Evolutionary conservation across 2,888 invertebrate species (phyloP).

Genomic region (Dryococelus australis): DNA sequence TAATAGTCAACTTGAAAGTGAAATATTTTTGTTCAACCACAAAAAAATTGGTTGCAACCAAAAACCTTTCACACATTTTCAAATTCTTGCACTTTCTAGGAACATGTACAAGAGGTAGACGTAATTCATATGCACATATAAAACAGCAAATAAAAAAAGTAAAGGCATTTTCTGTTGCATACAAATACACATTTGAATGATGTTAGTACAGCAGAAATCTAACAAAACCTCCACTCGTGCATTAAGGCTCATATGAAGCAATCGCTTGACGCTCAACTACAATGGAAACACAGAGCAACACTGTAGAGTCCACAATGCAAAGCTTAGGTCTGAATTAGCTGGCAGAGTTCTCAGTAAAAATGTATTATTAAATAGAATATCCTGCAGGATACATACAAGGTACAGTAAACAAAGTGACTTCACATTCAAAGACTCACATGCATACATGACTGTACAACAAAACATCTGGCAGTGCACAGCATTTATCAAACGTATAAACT

Average conservation of each 20-base stretch:
- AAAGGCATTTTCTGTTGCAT: background rate
- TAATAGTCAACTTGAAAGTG: background rate
- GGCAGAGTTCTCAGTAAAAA: too few species aligned
- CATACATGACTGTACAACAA: background rate
- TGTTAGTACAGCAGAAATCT: background rate
- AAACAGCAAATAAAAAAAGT: background rate
- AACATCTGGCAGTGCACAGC: background rate
- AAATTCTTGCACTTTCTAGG: slow-evolving; percentile 13
- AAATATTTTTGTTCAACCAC: background rate
- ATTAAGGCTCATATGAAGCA: too few species aligned
- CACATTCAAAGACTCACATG: background rate
- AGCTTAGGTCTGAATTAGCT: too few species aligned
- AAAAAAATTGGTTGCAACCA: background rate
- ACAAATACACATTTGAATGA: background rate
- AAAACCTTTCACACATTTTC: background rate
- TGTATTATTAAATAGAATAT: too few species aligned
- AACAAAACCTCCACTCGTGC: too few species aligned
- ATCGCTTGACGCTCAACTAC: too few species aligned
- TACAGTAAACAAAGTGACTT: background rate
- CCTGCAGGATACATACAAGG: background rate
- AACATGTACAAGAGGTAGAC: slow-evolving; percentile 10
- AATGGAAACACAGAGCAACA: too few species aligned
- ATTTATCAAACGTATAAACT: background rate
- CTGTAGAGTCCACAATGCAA: too few species aligned
- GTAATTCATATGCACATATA: background rate